These are phyloP conservation scores for Nannobrachium achirus DNA, from an alignment of 2,113 vertebrate species.

Conservation along the genomic window DNA sequence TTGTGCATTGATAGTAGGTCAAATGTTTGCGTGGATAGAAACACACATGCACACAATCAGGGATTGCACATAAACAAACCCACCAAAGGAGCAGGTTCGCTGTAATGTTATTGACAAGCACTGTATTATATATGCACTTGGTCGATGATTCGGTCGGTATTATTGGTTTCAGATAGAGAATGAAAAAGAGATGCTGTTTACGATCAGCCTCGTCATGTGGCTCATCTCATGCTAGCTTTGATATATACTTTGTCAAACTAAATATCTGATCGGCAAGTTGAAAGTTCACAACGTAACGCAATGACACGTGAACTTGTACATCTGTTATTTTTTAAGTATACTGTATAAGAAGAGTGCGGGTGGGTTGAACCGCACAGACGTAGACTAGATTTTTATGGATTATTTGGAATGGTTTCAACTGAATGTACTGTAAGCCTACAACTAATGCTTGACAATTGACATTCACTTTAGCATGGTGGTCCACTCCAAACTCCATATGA, in stretches of 20 bases:
- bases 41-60: neutral
- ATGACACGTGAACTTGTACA: too few species aligned
- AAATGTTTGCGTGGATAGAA: neutral
- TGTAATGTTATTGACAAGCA: too few species aligned
- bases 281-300: too few species aligned
- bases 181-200: too few species aligned
- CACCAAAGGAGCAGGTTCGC: neutral
- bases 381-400: neutral
- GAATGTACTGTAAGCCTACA: neutral
- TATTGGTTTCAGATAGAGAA: too few species aligned
- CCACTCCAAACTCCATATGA: neutral
- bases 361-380: neutral
- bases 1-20: too few species aligned
- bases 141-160: neutral
- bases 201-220: neutral
- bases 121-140: too few species aligned
- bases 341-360: neutral
- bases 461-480: conserved; percentile 14
- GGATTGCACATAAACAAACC: neutral
- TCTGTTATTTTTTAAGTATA: too few species aligned
- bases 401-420: conserved; percentile 9
- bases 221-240: neutral
- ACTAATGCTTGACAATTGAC: too few species aligned
- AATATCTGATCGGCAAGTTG: too few species aligned
- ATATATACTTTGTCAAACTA: too few species aligned